A percentile compares a stretch with the other conserved stretches of the same genome.
Evolutionary conservation across 2,888 invertebrate species (phyloP).

Genomic region (Amiota mariae): DNA sequence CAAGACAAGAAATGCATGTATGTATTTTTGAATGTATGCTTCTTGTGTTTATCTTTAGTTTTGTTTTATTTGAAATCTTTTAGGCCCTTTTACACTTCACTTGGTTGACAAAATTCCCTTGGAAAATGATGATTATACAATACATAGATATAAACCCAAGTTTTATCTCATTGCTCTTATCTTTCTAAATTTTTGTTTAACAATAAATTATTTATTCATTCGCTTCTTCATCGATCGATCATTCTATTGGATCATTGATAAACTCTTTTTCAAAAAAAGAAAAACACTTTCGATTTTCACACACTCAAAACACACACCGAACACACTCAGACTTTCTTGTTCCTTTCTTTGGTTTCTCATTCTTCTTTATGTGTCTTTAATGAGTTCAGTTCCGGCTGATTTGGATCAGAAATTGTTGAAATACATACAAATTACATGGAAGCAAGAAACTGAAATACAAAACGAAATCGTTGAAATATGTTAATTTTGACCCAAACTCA

Average conservation of each 20-base stretch:
- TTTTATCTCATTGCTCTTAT: too few species aligned
- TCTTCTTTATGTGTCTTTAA: constrained; percentile 22
- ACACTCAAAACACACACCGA: neutral
- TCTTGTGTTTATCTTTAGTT: neutral
- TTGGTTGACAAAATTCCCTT: too few species aligned
- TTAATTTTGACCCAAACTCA: constrained; percentile 67
- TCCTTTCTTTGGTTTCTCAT: too few species aligned
- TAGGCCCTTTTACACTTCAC: too few species aligned
- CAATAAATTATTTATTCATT: too few species aligned
- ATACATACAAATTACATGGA: too few species aligned
- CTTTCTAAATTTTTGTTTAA: too few species aligned
- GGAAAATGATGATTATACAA: too few species aligned
- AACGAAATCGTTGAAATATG: constrained; percentile 52
- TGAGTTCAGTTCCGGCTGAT: neutral
- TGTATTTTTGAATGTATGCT: neutral
- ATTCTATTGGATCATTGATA: too few species aligned
- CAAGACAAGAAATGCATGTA: neutral
- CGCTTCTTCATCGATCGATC: too few species aligned
- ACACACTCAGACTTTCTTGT: neutral
- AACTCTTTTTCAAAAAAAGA: neutral
- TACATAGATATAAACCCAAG: too few species aligned
- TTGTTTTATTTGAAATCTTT: neutral
- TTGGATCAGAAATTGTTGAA: too few species aligned
- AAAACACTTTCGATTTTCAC: constrained; percentile 4
- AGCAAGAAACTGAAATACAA: neutral